Conservation (phyloP, 2,113 vertebrate species). For the Tinamus guttatus region DNA sequence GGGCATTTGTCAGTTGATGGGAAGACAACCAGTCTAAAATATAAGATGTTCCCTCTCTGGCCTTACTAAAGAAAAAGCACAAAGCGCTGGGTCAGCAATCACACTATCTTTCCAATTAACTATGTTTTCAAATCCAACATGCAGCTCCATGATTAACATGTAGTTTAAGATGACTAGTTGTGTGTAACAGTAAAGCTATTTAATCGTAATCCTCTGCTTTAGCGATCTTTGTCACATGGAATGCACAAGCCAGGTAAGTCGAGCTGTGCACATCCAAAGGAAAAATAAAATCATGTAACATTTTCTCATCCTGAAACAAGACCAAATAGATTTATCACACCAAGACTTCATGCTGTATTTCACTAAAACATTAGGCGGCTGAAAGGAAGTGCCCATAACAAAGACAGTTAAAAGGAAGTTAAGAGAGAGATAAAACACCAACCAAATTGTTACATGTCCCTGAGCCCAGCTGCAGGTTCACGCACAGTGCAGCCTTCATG, state of each 20-base stretch:
- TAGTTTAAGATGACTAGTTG: not conserved
- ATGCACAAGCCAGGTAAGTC: not conserved
- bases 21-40: not conserved
- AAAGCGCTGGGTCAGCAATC: not conserved
- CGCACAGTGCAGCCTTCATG: not conserved
- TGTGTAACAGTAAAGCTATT: not conserved
- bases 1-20: not conserved
- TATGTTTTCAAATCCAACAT: not conserved
- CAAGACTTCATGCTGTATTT: not conserved
- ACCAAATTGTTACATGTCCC: not conserved
- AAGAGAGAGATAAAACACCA: not conserved
- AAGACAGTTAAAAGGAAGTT: constrained; percentile 32
- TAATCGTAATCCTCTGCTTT: not conserved
- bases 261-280: not conserved
- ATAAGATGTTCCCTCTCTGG: not conserved
- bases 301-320: not conserved
- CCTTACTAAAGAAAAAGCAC: not conserved
- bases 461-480: not conserved
- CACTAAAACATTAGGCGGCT: not conserved
- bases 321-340: not conserved
- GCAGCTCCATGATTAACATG: not conserved
- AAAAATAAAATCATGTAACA: not conserved
- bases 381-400: constrained; percentile 12
- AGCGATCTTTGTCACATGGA: not conserved
- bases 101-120: not conserved